Conservation (phyloP, 2,888 invertebrate species). For the Synergus laeviventris region DNA sequence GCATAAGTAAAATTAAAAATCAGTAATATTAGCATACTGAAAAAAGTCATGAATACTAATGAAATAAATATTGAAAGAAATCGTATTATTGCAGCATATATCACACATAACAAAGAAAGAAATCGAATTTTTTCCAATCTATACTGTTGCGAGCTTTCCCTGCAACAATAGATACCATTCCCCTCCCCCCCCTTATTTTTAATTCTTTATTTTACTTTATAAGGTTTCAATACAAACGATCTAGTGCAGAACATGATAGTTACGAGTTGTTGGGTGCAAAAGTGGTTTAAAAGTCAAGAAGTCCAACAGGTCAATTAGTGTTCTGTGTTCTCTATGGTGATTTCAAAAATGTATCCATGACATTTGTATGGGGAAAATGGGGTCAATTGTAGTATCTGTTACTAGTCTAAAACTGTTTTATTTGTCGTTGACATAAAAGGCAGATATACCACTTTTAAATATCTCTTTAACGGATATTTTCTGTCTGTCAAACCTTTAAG, state of each 20-base stretch:
- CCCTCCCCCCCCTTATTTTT: conserved; percentile 53
- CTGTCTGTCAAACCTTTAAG: no score
- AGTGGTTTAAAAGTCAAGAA: conserved; percentile 51
- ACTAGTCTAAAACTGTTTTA: background rate
- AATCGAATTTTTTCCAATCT: background rate
- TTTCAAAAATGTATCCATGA: conserved; percentile 39
- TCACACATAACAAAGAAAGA: conserved; percentile 9
- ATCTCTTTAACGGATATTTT: no score
- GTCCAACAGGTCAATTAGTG: conserved; percentile 42
- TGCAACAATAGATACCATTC: conserved; percentile 31
- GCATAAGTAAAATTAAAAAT: background rate
- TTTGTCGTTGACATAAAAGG: background rate
- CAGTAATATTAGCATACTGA: background rate
- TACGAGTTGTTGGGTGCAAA: conserved; percentile 53
- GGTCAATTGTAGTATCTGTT: conserved; percentile 30
- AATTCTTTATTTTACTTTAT: conserved; percentile 13
- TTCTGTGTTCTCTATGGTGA: conserved; percentile 33
- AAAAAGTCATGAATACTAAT: background rate
- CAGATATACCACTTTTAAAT: no score
- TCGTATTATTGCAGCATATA: background rate
- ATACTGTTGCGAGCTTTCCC: conserved; percentile 10
- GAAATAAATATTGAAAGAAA: background rate
- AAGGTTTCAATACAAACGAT: conserved; percentile 38
- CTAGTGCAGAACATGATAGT: conserved; percentile 53
- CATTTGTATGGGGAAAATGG: conserved; percentile 44